phyloP scores from a whole-genome alignment of 2,113 vertebrate genomes.

The Thryonomys swinderianus region DNA sequence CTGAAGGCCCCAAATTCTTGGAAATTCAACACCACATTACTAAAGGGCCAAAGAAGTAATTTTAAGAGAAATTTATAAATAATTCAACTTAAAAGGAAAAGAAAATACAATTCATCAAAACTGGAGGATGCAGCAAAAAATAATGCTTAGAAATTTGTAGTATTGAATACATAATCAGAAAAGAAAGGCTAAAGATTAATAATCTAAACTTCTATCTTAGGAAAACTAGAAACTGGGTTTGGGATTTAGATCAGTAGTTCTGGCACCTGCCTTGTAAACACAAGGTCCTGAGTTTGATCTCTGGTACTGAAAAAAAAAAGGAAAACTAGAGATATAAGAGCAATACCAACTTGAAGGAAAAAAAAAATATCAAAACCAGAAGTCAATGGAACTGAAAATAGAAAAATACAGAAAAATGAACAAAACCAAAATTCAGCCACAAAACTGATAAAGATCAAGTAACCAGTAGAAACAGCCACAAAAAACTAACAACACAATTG shows the following conservation, averaged over 20 bases:
- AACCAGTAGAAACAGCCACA: background rate
- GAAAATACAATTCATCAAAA: constrained; percentile 26
- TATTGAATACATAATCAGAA: background rate
- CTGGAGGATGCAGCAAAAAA: background rate
- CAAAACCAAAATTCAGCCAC: background rate
- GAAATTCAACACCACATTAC: background rate
- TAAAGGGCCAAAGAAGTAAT: background rate
- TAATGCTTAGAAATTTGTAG: background rate
- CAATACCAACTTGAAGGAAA: background rate
- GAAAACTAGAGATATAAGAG: constrained; percentile 17
- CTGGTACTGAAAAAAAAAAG: no score
- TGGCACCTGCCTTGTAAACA: no score
- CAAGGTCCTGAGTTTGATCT: no score
- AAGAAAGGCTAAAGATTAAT: background rate
- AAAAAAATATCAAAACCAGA: background rate
- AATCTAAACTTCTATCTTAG: background rate
- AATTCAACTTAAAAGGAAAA: constrained; percentile 43
- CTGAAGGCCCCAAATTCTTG: background rate
- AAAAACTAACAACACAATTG: background rate
- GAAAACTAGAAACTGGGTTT: background rate
- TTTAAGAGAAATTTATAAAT: background rate
- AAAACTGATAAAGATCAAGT: background rate
- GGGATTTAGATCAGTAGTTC: no score
- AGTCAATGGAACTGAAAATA: constrained; percentile 5
- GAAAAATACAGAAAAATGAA: background rate